Conservation (phyloP, 1,140 invertebrate genomes). For the Heterodera schachtii region DNA sequence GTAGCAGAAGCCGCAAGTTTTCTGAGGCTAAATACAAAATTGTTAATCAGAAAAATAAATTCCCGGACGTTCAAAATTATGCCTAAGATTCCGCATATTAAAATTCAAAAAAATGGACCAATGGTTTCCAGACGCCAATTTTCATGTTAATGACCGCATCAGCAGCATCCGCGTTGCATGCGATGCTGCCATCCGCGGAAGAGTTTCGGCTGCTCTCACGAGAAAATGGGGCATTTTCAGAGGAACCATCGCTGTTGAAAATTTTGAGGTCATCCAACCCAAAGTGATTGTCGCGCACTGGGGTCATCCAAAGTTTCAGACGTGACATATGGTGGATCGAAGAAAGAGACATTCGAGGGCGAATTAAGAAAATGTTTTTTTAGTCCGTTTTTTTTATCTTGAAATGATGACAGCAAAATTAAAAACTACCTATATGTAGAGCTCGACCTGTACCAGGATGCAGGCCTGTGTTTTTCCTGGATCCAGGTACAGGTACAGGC, state of each 20-base stretch:
- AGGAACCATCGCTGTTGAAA: conserved; percentile 6
- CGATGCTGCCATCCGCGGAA: not conserved
- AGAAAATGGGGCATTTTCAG: not conserved
- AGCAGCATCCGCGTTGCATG: not conserved
- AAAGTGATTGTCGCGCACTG: not conserved
- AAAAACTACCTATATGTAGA: too few relatives aligned
- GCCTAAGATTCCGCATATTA: too few relatives aligned
- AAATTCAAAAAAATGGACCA: not conserved
- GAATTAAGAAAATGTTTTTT: not conserved
- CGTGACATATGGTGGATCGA: conserved; percentile 16
- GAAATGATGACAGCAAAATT: not conserved
- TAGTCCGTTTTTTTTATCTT: not conserved
- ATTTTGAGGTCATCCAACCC: conserved; percentile 19
- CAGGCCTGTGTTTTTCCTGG: too few relatives aligned
- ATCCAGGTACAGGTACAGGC: too few relatives aligned
- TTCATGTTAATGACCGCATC: conserved; percentile 17
- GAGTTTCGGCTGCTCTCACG: conserved; percentile 17
- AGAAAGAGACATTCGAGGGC: not conserved
- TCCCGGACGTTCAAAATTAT: too few relatives aligned
- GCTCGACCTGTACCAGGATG: too few relatives aligned
- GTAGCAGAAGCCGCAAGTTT: conserved; percentile 32
- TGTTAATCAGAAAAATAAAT: too few relatives aligned
- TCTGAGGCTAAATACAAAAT: conserved; percentile 3
- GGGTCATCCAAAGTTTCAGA: conserved; percentile 28
- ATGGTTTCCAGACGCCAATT: conserved; percentile 18